Base-by-base conservation (phyloP, 92 coral and sea anemone species). In the Ricordea florida region DNA sequence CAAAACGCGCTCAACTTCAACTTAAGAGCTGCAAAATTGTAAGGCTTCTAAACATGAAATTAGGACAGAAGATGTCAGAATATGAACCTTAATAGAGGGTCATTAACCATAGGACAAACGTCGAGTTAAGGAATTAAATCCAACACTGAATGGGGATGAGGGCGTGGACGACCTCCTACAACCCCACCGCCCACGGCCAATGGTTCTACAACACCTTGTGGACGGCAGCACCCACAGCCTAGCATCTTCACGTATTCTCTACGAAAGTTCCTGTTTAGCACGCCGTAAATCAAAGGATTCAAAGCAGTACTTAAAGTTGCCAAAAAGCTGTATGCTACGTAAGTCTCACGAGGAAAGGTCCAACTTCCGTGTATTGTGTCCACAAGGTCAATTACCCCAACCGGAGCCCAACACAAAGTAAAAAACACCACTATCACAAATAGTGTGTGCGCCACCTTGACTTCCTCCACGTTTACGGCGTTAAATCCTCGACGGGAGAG, bases 371-470 rank as follows among this genome's bases (percentile, higher is more conserved):
- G 33, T 10, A 82, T 15, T 8, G 82, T 74, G 35, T 82, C 88
- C 28, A 66, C 65, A 26, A 82, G 70, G 40, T 82, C 88, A 32
- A 82, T 74, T 16, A 74, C 10, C 30, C 74, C 40, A 10, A 82
- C 55, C 0, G 88, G 83, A 0, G 65, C 45, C 88, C 88, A 82
- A 17, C 83, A 82, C 25, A 66, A 10, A 73, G 55, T 82, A 36
- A 63, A 82, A 26, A 82, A 72, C 33, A 82, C 77, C 29, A 82
- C 83, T 24, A 74, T 74, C 59, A 82, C 88, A 29, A 82, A 82
- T 35, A 82, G 20, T 0, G 87, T 82, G 35, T 52, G 48, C 2
- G 87, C 67, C 10, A 82, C 71, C 21, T 82, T 82, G 16, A 82
- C 65, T 44, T 82, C 87, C 22, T 82, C 83, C 35, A 59, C 87